A percentile compares a stretch with the other conserved stretches of the same genome.
Evolutionary conservation across 2,113 vertebrate species (phyloP).

Genomic region (Balaeniceps rex): DNA sequence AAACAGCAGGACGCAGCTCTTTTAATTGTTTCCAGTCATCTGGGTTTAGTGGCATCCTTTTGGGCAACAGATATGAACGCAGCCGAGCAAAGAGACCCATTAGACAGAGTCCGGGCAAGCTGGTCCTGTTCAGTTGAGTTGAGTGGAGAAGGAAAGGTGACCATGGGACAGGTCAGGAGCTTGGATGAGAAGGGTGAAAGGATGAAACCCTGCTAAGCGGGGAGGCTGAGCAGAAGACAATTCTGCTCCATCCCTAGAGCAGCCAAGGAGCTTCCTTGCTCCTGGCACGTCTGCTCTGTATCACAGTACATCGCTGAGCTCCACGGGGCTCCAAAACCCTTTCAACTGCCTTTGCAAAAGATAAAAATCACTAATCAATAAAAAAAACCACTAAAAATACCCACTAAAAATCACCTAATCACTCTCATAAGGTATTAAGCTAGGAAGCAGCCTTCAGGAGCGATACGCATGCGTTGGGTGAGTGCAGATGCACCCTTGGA

Average conservation of each 20-base stretch:
- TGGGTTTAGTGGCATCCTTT: neutral
- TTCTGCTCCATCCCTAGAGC: neutral
- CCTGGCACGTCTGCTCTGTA: neutral
- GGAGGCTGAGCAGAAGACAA: neutral
- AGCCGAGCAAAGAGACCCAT: neutral
- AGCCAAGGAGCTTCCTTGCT: neutral
- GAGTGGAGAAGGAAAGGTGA: neutral
- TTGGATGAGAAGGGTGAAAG: neutral
- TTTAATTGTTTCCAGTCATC: neutral
- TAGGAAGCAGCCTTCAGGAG: neutral
- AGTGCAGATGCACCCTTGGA: neutral
- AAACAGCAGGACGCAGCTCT: neutral
- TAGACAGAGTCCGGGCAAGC: neutral
- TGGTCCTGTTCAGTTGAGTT: neutral
- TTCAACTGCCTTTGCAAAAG: neutral
- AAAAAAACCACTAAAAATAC: too few species aligned
- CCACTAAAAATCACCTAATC: too few species aligned
- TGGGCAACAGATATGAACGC: neutral
- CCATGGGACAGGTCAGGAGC: too few species aligned
- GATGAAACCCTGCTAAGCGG: neutral
- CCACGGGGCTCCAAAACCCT: neutral
- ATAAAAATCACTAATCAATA: neutral
- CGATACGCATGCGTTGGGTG: accelerated
- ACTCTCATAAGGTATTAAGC: neutral
- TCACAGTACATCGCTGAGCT: neutral